Conservation (phyloP, 2,797 vertebrate species). For the Varecia variegata region DNA sequence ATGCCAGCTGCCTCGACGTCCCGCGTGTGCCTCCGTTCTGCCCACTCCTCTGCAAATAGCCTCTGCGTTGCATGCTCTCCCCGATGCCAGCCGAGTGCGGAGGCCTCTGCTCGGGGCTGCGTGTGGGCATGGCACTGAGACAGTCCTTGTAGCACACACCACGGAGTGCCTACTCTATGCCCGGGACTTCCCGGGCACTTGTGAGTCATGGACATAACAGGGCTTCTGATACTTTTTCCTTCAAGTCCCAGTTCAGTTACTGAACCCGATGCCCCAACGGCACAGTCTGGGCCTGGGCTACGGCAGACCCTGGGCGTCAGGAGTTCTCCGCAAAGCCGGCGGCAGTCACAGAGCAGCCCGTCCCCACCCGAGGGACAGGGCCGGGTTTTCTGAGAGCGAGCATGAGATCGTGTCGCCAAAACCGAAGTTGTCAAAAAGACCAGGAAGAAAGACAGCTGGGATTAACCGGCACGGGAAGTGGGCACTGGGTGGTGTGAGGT, state of each 20-base stretch:
- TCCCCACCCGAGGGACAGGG: fast-evolving
- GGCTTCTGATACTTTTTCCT: neutral
- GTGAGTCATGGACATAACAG: fast-evolving
- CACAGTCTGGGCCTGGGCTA: neutral
- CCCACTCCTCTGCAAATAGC: neutral
- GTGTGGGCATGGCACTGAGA: neutral
- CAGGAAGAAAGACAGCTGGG: neutral
- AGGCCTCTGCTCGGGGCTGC: neutral
- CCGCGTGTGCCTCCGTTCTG: fast-evolving
- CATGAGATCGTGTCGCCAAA: fast-evolving
- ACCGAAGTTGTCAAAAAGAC: fast-evolving
- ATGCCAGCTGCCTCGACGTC: fast-evolving
- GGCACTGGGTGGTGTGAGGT: neutral
- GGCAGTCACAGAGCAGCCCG: neutral
- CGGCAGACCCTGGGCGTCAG: neutral
- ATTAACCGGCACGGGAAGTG: neutral
- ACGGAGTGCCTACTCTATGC: fast-evolving
- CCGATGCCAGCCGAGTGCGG: fast-evolving
- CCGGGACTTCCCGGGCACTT: fast-evolving
- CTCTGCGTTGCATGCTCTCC: fast-evolving
- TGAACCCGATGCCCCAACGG: fast-evolving
- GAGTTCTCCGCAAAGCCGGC: neutral
- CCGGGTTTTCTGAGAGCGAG: neutral
- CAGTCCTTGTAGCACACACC: neutral
- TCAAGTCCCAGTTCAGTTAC: neutral